Evolutionary conservation across 1,140 invertebrate species (phyloP), one percentile per base, ranked within the genome.

Genomic region (Chelonus insularis): DNA sequence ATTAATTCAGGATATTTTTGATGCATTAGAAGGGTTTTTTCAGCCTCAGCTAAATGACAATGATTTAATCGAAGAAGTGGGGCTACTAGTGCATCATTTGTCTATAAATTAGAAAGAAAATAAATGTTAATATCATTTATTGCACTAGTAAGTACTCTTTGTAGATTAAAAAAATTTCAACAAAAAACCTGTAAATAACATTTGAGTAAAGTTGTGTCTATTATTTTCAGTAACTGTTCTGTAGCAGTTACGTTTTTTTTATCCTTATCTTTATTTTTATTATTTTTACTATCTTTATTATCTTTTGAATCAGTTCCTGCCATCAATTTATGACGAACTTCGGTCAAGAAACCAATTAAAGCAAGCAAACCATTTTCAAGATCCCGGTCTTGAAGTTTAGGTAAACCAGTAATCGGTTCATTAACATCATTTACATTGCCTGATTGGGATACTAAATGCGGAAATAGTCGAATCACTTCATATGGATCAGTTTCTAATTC

Each of bases 181-280:
- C 65, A 48, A 5, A 11, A 70, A 80, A 93, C 92, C 86, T 94
- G 89, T 50, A 98, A 84, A 82, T 98, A 99, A 78, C 96, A 98
- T 77, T 98, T 98, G 0, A 99, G 82, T 43, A 99, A 78, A 1
- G 96, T 97, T 2, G 96, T 98, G 75, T 98, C 97, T 64, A 98
- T 96, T 39, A 98, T 94, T 80, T 96, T 94, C 16, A 96, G 76
- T 29, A 97, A 83, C 65, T 95, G 86, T 52, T 84, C 77, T 1
- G 74, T 81, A 45, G 70, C 71, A 12, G 76, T 78, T 71, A 81
- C 73, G 51, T 71, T 80, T 52, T 76, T 77, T n/a, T 72, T 79
- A 63, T 84, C 84, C 54, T 81, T 83, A 6, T 82, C 81, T 59
- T 75, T 76, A 9, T 36, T 43, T 47, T 71, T 73, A 9, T 71